Percentiles rank a stretch among this genome's conserved stretches.
phyloP scores from a whole-genome alignment of 1,140 invertebrate species.

The Caenorhabditis briggsae region DNA sequence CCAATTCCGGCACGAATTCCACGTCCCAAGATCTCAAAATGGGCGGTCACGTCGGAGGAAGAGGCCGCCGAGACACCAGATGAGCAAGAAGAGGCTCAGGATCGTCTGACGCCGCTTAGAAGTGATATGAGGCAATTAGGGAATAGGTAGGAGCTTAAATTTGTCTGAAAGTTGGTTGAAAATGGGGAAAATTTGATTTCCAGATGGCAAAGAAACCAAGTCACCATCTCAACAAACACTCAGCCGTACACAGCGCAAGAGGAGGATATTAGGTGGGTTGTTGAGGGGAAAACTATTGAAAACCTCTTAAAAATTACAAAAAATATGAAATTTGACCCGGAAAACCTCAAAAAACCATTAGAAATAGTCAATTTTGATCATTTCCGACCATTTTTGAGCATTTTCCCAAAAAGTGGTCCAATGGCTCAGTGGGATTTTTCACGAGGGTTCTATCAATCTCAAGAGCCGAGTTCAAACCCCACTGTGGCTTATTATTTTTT shows the following conservation, averaged over 20 bases:
- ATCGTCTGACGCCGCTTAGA: conserved; percentile 66
- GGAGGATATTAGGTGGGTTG: conserved; percentile 8
- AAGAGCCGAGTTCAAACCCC: no score
- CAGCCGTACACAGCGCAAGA: not conserved
- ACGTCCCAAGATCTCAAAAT: conserved; percentile 66
- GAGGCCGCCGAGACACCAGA: conserved; percentile 65
- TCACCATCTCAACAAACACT: not conserved
- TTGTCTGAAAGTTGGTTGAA: not conserved
- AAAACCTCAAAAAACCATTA: no score
- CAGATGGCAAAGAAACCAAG: conserved; percentile 10
- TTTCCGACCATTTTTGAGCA: no score
- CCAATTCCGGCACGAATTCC: conserved; percentile 66
- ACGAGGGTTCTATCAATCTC: no score
- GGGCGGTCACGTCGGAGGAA: conserved; percentile 43
- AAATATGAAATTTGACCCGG: no score
- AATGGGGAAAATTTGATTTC: not conserved
- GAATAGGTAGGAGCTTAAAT: conserved; percentile 1
- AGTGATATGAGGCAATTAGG: conserved; percentile 61
- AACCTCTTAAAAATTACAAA: no score
- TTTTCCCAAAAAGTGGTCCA: no score
- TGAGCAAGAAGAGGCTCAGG: conserved; percentile 67
- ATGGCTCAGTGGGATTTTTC: no score
- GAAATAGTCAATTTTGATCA: no score
- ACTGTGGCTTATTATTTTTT: no score
- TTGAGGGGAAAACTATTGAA: no score